Base-by-base conservation (phyloP, 37 sponge, comb jelly and placozoan genomes). In the Haliclona indistincta region DNA sequence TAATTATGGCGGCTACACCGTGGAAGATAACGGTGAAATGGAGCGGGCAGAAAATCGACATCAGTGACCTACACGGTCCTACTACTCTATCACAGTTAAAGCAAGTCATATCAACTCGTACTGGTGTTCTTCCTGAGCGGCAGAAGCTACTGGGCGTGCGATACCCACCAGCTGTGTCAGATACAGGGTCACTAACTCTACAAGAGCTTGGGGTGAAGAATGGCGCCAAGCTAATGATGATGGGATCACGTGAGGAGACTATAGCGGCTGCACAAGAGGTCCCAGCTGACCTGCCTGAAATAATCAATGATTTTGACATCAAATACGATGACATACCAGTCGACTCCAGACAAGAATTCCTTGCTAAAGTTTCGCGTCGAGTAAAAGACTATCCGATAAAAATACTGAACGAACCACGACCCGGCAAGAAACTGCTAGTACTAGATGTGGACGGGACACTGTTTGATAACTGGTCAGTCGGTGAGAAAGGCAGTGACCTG, bases 381-480 rank as follows among this genome's bases (percentile, higher is more conserved):
- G 69, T n/a, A 22, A 69, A 67, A 44, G 63, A 78, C 70, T 58
- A 78, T 45, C 41, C 43, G 15, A 69, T 61, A 49, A 69, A 78
- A 62, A 55, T 62, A 62, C 53, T 78, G 15, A 36, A 78, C 30
- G 70, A 67, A 61, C 63, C 63, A 34, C 42, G 80, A 47, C 47
- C 67, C 25, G 80, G 80, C 25, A 78, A 78, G 70, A 78, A 78
- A 32, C 49, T 78, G 6, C 70, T 78, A 4, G 80, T 78, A 4
- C 80, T 78, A 8, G 80, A 78, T 68, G 68, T 78, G 11, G 80
- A 78, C 34, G 67, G 68, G 60, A 78, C 80, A 17, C 55, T 78
- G 7, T 78, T 78, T 71, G 80, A 78, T 68, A 68, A 78, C 69
- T 52, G 64, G 40, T 78, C 80, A 7, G 63, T 58, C 68, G 80